These are phyloP conservation scores for Trissoscelio sp. DNA, from an alignment of 2,888 invertebrate genomes.

Conservation along the genomic window DNA sequence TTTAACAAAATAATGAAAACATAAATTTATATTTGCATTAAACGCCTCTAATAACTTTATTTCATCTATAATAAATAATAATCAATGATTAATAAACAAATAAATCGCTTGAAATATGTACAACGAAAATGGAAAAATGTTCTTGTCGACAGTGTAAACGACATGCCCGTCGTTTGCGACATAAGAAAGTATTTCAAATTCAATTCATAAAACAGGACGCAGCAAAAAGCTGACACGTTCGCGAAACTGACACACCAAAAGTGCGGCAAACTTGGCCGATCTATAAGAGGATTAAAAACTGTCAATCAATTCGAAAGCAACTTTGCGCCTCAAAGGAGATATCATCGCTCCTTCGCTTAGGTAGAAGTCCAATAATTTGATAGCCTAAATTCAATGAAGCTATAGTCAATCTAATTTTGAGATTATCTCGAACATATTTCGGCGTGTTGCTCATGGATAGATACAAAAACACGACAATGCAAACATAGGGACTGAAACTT, in stretches of 20 bases:
- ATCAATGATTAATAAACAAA: no score
- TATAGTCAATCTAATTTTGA: conserved; percentile 45
- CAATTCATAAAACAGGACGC: conserved; percentile 8
- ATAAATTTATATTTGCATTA: no score
- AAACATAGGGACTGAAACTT: conserved; percentile 9
- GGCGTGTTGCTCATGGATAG: conserved; percentile 33
- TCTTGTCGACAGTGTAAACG: neutral
- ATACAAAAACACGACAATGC: conserved; percentile 39
- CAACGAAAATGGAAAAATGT: neutral
- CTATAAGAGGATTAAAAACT: conserved; percentile 7
- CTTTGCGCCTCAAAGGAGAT: conserved; percentile 30
- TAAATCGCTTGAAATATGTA: neutral
- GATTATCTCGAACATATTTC: conserved; percentile 52
- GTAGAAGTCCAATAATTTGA: conserved; percentile 46
- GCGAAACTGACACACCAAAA: conserved; percentile 85
- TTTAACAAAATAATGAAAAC: no score
- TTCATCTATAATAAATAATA: no score
- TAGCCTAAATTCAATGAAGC: conserved; percentile 51
- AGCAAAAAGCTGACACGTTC: conserved; percentile 95
- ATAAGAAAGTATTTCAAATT: conserved; percentile 6
- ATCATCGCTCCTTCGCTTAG: conserved; percentile 22
- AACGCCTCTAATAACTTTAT: no score
- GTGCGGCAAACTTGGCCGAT: neutral
- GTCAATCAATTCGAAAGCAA: conserved; percentile 21
- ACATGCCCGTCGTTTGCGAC: neutral